Percentiles rank a stretch among this genome's conserved stretches.
Evolutionary conservation across 2,113 vertebrate species (phyloP).

Genomic region (Micromys minutus): DNA sequence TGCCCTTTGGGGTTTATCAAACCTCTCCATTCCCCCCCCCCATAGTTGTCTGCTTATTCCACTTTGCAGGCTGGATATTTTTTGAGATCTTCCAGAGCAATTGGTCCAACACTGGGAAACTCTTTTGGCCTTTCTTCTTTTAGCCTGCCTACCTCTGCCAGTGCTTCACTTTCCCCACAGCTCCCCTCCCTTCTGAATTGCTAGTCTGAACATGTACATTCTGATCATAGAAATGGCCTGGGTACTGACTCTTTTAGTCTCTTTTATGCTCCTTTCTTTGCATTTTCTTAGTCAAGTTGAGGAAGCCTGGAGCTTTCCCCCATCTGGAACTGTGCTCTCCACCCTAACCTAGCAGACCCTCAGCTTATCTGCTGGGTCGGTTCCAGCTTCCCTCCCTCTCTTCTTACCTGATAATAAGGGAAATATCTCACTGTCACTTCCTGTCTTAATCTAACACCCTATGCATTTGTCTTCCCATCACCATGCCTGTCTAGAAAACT

Average conservation of each 20-base stretch:
- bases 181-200: background rate
- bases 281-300: background rate
- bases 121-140: constrained; percentile 70
- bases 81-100: constrained; percentile 59
- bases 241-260: background rate
- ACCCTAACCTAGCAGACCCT: background rate
- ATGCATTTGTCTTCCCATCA: constrained; percentile 47
- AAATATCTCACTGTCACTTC: constrained; percentile 39
- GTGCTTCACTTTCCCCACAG: background rate
- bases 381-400: background rate
- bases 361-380: background rate
- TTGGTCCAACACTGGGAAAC: constrained; percentile 64
- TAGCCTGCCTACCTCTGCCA: background rate
- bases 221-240: background rate
- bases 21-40: background rate
- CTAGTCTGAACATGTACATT: background rate
- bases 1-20: background rate
- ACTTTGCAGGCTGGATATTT: constrained; percentile 48
- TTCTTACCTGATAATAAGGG: constrained; percentile 44
- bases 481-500: constrained; percentile 22
- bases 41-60: constrained; percentile 38
- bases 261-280: background rate
- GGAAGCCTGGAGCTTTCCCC: background rate
- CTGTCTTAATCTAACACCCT: constrained; percentile 6
- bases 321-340: background rate